Evolutionary conservation across 2,888 invertebrate genomes (phyloP).

Genomic region (Torymus texanus): DNA sequence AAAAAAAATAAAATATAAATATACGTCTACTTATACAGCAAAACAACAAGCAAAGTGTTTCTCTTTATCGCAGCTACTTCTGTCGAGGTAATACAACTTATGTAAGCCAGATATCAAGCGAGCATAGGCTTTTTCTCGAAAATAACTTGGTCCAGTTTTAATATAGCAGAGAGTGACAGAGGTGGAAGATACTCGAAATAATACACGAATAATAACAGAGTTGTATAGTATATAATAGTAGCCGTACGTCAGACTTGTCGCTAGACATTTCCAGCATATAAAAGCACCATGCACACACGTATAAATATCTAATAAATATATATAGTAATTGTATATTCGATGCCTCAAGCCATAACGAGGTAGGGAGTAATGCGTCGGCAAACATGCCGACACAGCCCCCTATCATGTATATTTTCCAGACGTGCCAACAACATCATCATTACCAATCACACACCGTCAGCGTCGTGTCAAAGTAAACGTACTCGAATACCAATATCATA

Average conservation of each 20-base stretch:
- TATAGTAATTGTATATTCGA: conserved; percentile 60
- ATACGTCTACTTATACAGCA: too few species aligned
- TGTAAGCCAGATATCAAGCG: conserved; percentile 23
- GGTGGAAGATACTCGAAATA: conserved; percentile 56
- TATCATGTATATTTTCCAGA: conserved; percentile 52
- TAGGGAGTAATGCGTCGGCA: conserved; percentile 13
- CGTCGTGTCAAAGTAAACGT: conserved; percentile 59
- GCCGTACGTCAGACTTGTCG: conserved; percentile 65
- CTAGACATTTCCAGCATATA: conserved; percentile 68
- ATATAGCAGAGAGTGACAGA: conserved; percentile 45
- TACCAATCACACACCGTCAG: conserved; percentile 66
- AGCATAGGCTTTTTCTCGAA: conserved; percentile 47
- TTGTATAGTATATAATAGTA: conserved; percentile 58
- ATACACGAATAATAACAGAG: conserved; percentile 58
- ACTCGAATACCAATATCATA: conserved; percentile 10
- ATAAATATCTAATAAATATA: conserved; percentile 65
- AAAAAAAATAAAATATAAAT: too few species aligned
- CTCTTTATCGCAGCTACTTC: conserved; percentile 11
- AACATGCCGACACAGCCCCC: conserved; percentile 6
- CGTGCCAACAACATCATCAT: conserved; percentile 72
- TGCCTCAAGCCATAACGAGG: conserved; percentile 65
- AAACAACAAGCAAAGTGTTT: conserved; percentile 7
- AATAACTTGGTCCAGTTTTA: conserved; percentile 20
- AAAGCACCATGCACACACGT: conserved; percentile 71
- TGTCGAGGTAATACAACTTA: conserved; percentile 1